Base-by-base conservation (phyloP, 2,113 vertebrate species). In the Cololabis saira region DNA sequence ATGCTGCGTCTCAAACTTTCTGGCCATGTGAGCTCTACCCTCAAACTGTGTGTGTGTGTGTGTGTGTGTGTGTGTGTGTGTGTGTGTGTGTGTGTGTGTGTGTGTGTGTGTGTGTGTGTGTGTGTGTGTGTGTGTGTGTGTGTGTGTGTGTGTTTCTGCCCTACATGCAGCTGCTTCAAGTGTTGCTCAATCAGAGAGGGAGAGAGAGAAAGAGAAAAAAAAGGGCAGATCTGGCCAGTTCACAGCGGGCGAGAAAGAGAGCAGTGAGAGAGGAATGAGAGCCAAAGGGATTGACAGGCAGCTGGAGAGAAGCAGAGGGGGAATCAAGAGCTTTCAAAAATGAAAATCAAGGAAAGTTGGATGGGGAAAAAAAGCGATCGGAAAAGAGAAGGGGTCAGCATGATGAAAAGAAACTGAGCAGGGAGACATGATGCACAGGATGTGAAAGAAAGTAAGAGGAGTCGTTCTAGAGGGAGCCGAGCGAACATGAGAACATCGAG, bases 131-230 rank as follows among this genome's bases (percentile, higher is more conserved):
- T 47, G 5, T 27, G 4, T 68, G 21, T 67, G 14, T 33, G 22
- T 47, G 5, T 27, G 4, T 54, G 16, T 47, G 8, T 51, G 41
- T 49, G 16, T 33, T 15, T 55, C 18, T 27, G 18, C 47, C 51
- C 43, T 33, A 47, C n/a, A 40, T 60, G 54, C 71, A 74, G 71
- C 65, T 81, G 49, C 50, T 74, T 56, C 17, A 43, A 67, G 33
- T 70, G 54, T 79, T 82, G 67, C 83, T 81, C 65, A 78, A 68
- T 52, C 40, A 33, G 16, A 33, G 16, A 70, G 40, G 50, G 53
- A 62, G 42, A 16, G 5, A 44, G 3, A 44, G 15, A 44, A 5
- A 50, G 5, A 27, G 24, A 27, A 27, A 27, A 5, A 40, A 67
- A 71, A 71, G 41, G 67, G 52, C 37, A 49, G 27, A 55, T 44